Base-by-base conservation (phyloP, 2,888 invertebrate species). In the Luperina testacea region DNA sequence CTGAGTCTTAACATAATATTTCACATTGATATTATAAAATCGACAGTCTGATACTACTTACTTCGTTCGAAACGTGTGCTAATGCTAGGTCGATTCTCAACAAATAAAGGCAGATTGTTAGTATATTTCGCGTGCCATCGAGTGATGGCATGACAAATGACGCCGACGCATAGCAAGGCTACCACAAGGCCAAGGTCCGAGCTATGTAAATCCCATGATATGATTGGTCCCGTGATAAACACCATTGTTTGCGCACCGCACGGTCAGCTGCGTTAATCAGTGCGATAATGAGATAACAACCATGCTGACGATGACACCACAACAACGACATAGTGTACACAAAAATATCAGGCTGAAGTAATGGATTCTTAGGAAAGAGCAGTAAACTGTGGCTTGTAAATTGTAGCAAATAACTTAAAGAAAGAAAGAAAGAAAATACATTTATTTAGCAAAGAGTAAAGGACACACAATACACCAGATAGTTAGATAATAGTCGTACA, bases 141-240 rank as follows among this genome's bases (percentile, higher is more conserved):
- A 86, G 61, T 81, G 86, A 86, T 85, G 81, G 82, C 81, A 81
- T 81, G 81, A 78, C 75, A 68, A 76, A 82, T 86, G 89, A 86
- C 86, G 89, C 84, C 75, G 75, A 75, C 82, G 80, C 85, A 82
- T 74, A 78, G 85, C 91, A 68, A 68, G 77, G 85, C 88, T 83
- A 84, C 78, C 83, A 81, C 90, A 94, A 94, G 94, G 95, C 92
- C 94, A 94, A 93, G 94, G 94, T 91, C 89, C 85, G 89, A 92
- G 90, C 93, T 93, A 93, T 93, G 94, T 92, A 94, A 94, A 94
- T 92, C 20, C 71, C 90, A 92, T 91, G 91, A 91, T 89, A 71
- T 71, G 71, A 71, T 71, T 42, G 42, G 71, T 63, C 42, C 20
- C 38, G 20, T 71, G 63, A 63, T 63, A 71, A 71, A 42, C n/a